Percentiles rank a stretch among this genome's conserved stretches.
Evolutionary conservation across 1,140 invertebrate genomes (phyloP).

Genomic region (Nasonia longicornis): DNA sequence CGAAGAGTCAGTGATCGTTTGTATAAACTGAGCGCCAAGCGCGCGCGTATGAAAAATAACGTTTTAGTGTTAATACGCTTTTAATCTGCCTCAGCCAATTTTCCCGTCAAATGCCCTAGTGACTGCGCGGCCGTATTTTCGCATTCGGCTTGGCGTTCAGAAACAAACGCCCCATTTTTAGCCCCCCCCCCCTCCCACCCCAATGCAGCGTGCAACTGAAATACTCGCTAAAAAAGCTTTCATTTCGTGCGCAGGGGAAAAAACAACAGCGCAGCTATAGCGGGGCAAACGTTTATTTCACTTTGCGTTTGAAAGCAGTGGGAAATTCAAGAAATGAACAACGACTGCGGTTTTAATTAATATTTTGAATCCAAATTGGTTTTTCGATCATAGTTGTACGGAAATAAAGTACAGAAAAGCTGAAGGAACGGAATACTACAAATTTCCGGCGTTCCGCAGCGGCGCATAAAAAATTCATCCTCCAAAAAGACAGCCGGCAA

Average conservation of each 20-base stretch:
- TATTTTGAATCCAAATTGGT: not conserved
- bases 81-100: constrained; percentile 38
- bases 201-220: not conserved
- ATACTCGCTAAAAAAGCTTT: constrained; percentile 11
- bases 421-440: not conserved
- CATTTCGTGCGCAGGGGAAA: not conserved
- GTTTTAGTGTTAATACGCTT: constrained; percentile 30
- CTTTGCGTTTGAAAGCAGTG: not conserved
- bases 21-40: not conserved
- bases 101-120: constrained; percentile 22
- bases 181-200: not conserved
- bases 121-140: not conserved
- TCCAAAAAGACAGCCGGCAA: not conserved
- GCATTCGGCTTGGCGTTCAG: not conserved
- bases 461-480: constrained; percentile 1
- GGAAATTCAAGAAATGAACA: not conserved
- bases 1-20: constrained; percentile 1
- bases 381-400: too few species aligned
- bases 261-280: not conserved
- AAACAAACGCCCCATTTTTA: constrained; percentile 21
- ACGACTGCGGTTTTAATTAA: not conserved
- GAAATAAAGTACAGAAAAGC: too few species aligned
- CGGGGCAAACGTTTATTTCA: not conserved
- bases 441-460: not conserved
- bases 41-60: constrained; percentile 3